Evolutionary conservation across 2,113 vertebrate genomes (phyloP), one percentile per base, ranked within the genome.

Genomic region (Camelus bactrianus): DNA sequence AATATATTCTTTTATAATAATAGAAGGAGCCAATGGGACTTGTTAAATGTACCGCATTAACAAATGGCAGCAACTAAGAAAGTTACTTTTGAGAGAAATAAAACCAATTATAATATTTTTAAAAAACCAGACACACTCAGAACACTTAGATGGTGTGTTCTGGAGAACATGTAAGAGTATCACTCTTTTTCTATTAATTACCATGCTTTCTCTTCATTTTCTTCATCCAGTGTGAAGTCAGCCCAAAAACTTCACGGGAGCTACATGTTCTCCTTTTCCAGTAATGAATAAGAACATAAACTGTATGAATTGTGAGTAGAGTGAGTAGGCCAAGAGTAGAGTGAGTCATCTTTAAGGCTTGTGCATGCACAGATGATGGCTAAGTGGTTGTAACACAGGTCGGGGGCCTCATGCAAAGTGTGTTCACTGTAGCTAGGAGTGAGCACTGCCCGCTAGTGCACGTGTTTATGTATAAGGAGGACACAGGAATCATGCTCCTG

Each of bases 401-500:
- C 50, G 96, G 32, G 8, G 11, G 80, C 58, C 30, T 90, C 65
- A 96, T 79, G 52, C 81, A 98, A 96, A 96, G 92, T 73, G 20
- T 38, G 76, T 93, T 62, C 2, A 0, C 95, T 94, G 38, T 58
- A 16, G 75, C 96, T 84, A 93, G 58, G 16, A 89, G 92, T 13
- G 2, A 17, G 14, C 84, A 96, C 77, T 97, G 83, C 85, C 95
- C 97, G 93, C 89, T 95, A 95, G 54, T 85, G 65, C 73, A 26
- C 83, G 80, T 52, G 46, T 79, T 81, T 88, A n/a, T 93, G 42
- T 94, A 56, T 95, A 97, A 97, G 77, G 22, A 84, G 73, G 90
- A 96, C 97, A 93, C 56, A 98, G 79, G 98, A 98, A 95, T 98
- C 98, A 98, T 97, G 96, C 75, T 97, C 98, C 98, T 97, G 95